Evolutionary conservation across 2,888 invertebrate species (phyloP), one percentile per base, ranked within the genome.

Genomic region (Sesamia inferens): DNA sequence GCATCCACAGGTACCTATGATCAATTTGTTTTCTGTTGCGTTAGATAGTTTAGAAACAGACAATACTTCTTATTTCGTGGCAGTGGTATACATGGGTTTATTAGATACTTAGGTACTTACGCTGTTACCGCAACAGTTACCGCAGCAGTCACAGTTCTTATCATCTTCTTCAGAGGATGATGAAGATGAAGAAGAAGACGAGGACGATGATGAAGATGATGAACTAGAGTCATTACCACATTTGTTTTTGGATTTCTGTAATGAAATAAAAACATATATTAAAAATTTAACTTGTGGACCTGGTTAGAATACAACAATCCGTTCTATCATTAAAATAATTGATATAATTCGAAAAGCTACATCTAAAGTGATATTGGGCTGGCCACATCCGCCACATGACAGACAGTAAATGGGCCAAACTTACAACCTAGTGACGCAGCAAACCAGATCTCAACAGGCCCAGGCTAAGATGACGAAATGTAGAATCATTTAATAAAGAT

Each of bases 151-250:
- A 47, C 86, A 83, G 51, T 88, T 85, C 75, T 69, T 72, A 8
- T 31, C 70, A 44, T 86, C 81, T 61, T 89, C 88, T 79, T 90
- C 90, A 24, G 91, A 91, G 0, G 89, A 90, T 0, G 91, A 91
- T 0, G 91, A 92, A 0, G 90, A 91, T 64, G 83, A 82, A 0
- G 81, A 79, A 0, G 70, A 74, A 2, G 68, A 78, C 0, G 75
- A 74, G 0, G 74, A 81, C 3, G 71, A 76, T 0, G 83, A 81
- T n/a, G 80, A 81, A 0, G 79, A 80, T 5, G 82, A 82, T 1
- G 81, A 83, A 67, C 74, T 71, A 24, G 80, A 79, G 74, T 64
- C 75, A 24, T 48, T 57, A 42, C 58, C 71, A 64, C 81, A 81
- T 54, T 70, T 82, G 62, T 64, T 79, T 48, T n/a, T 74, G 22